Base-by-base conservation (phyloP, 2,797 vertebrate genomes). In the Dromococcyx pavoninus region DNA sequence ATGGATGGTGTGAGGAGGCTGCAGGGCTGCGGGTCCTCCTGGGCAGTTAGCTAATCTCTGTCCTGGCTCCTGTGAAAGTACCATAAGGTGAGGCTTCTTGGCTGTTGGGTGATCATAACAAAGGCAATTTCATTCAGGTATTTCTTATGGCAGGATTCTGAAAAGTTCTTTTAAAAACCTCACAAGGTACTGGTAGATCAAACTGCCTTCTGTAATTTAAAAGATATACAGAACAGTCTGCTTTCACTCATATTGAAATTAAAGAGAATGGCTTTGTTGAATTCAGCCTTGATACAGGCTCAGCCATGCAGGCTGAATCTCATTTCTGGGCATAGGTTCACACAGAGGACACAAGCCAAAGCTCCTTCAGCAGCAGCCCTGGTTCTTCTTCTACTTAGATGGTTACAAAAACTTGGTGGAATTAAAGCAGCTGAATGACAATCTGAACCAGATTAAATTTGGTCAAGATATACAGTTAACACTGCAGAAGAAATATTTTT, bases 11-110 rank as follows among this genome's bases (percentile, higher is more conserved):
- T 32, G 54, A 66, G 19, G 66, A 12, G 53, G 23, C 33, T 85
- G 54, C 0, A 0, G 27, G 53, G 23, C 33, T 85, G 54, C 0
- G 0, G 27, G 28, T 78, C 25, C 46, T 84, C 51, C 50, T 30
- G 41, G 56, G 13, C 62, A 33, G 14, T 17, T 11, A 11, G 48
- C 11, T 82, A 23, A n/a, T 19, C 22, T 43, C 66, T 48, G 9
- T 76, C 37, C 54, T 58, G 32, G 23, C 37, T 81, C 12, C 35
- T 76, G 18, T 62, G 28, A 62, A 7, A 53, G 46, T 28, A 28
- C 37, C 9, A 1, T 14, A 19, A n/a, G 23, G 33, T 66, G 70
- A 89, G 16, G 50, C 33, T 71, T 79, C n/a, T 35, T 41, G 21
- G 30, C 41, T 10, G 9, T 17, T 83, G 28, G 43, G 54, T 84